Base-by-base conservation (phyloP, 2,888 invertebrate genomes). In the Caenorhabditis wallacei region DNA sequence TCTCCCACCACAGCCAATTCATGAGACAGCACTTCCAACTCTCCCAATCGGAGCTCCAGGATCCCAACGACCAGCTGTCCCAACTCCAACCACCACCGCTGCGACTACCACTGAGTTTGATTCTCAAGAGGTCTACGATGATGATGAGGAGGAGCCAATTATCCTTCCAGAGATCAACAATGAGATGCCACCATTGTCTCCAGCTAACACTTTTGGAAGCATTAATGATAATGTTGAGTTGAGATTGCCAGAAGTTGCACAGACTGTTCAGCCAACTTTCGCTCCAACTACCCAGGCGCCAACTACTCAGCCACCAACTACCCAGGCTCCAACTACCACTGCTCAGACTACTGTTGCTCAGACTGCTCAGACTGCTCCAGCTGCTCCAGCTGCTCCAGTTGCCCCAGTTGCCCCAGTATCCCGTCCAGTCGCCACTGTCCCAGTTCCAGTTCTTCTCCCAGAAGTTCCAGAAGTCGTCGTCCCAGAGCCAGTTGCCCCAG, bases 141-240 rank as follows among this genome's bases (percentile, higher is more conserved):
- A 82, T 56, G 78, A 82, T 48, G 82, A 81, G 16, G 70, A 72
- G 40, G 82, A 82, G 10, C 76, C 66, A 18, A 71, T 71, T 20
- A 80, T 71, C n/a, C 51, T 80, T 26, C 79, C 79, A 5, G 79
- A 71, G 24, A 37, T 37, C 56, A 79, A 71, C 37, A 40, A 43
- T n/a, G 70, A 64, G 22, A 70, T 79, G 70, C 79, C 79, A 57
- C 57, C 57, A 64, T 10, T 63, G 48, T 46, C 57, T n/a, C 75
- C 69, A 18, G 68, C 76, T 35, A 57, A 59, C 22, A 61, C 59
- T 4, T 78, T 69, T 10, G 68, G 61, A 37, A 53, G 20, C 30
- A 61, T 61, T 18, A 24, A 70, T 48, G 66, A 80, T 20, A 80
- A 80, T 51, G 66, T 80, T n/a, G 80, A 80, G 53, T 26, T 72